These are phyloP conservation scores for Semibalanus balanoides DNA, from an alignment of 1,140 invertebrate species.

Conservation along the genomic window DNA sequence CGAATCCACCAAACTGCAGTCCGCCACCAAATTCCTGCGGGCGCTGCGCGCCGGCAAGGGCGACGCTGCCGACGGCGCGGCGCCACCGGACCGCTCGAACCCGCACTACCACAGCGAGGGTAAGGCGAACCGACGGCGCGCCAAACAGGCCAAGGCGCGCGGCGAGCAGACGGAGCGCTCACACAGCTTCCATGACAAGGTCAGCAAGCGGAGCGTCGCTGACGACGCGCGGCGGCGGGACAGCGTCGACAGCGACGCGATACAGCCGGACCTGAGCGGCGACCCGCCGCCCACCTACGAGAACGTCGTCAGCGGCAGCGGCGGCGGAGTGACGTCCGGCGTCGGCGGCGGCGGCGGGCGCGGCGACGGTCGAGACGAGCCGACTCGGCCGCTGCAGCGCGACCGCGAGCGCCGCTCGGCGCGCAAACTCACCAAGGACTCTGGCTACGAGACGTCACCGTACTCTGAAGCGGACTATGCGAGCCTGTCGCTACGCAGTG, in stretches of 20 bases:
- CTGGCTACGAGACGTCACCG: conserved; percentile 27
- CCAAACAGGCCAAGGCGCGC: conserved; percentile 18
- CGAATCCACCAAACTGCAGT: conserved; percentile 1
- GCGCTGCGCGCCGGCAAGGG: not conserved
- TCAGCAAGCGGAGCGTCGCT: not conserved
- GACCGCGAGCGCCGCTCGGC: conserved; percentile 24
- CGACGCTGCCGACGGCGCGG: not conserved
- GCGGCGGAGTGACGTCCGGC: too few species aligned
- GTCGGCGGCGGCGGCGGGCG: not conserved
- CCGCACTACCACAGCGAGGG: conserved; percentile 19
- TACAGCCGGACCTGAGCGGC: not conserved
- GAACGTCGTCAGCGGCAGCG: not conserved
- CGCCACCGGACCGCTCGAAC: conserved; percentile 10
- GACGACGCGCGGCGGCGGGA: not conserved
- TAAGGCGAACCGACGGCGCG: conserved; percentile 15
- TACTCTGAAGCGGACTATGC: conserved; percentile 26
- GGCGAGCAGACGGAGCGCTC: conserved; percentile 22
- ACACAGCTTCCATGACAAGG: conserved; percentile 26
- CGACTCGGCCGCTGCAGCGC: conserved; percentile 15
- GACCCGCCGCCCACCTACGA: not conserved
- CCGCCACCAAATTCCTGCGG: not conserved
- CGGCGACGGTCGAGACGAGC: conserved; percentile 7
- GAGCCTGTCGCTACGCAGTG: conserved; percentile 17
- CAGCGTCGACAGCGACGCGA: not conserved
- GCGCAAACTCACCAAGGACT: conserved; percentile 28